Conservation (phyloP, 2,888 invertebrate genomes). For the Phaonia tiefii region DNA sequence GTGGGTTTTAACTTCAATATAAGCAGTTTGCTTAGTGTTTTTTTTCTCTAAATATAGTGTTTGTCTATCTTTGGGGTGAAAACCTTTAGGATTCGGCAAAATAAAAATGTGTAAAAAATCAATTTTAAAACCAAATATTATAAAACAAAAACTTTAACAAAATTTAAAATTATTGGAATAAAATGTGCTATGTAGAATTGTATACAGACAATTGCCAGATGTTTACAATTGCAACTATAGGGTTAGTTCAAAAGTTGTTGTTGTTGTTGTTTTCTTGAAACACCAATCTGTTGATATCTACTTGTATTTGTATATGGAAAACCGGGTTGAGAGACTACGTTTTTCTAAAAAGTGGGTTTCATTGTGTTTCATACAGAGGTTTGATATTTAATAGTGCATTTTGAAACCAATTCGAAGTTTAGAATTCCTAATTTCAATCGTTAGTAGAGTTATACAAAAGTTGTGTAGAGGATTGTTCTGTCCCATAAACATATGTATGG, state of each 20-base stretch:
- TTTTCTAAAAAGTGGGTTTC: too few relatives aligned
- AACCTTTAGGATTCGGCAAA: slow-evolving; percentile 1
- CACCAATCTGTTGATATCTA: slow-evolving; percentile 1
- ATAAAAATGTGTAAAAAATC: too few relatives aligned
- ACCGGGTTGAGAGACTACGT: too few relatives aligned
- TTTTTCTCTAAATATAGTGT: not conserved
- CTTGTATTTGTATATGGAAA: too few relatives aligned
- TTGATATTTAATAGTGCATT: slow-evolving; percentile 10
- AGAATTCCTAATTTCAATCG: not conserved
- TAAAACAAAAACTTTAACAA: slow-evolving; percentile 37
- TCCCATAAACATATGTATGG: too few relatives aligned
- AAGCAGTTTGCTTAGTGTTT: not conserved
- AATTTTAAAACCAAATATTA: not conserved
- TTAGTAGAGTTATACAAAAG: slow-evolving; percentile 4
- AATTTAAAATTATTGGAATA: not conserved
- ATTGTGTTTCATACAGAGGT: too few relatives aligned
- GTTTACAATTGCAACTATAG: not conserved
- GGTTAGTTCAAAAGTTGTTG: not conserved
- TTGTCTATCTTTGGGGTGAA: slow-evolving; percentile 9
- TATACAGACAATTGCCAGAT: slow-evolving; percentile 7
- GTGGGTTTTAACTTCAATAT: not conserved
- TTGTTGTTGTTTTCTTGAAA: not conserved
- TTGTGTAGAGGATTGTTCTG: not conserved
- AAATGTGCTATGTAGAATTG: slow-evolving; percentile 65
- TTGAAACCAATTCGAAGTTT: slow-evolving; percentile 29